Evolutionary conservation across 2,113 vertebrate species (phyloP), one percentile per base, ranked within the genome.

Genomic region (Cyprinodon tularosa): DNA sequence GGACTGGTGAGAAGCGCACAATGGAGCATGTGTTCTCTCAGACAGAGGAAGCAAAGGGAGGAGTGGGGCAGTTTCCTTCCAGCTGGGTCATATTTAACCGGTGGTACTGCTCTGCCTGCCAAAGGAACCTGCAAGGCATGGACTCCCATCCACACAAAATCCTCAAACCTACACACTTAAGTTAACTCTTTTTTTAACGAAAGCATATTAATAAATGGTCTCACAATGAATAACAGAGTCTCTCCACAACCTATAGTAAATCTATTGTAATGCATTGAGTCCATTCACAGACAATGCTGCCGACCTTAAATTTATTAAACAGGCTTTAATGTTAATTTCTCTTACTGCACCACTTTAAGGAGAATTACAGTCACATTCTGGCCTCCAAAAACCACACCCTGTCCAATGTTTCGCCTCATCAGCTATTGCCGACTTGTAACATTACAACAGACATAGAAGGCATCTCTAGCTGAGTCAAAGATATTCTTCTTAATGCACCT

Each of bases 1-100:
- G 63, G 53, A 57, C 72, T n/a, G 66, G 84, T 20, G 62, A 86
- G 77, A 74, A 61, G 80, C 57, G 74, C 80, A 90, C 90, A 92
- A 90, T 81, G 84, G 76, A 77, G 64, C 66, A 50, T 86, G 89
- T 93, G 91, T 92, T 80, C 88, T 90, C 85, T 75, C 50, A 79
- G 68, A 89, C 66, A 81, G 84, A 90, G 74, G 84, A 77, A 71
- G 80, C 76, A 81, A 77, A 71, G 73, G 70, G 64, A 78, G 79
- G 60, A 74, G 84, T 20, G 57, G 68, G 84, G 67, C 11, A 14
- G n/a, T 10, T 79, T 85, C 78, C 86, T 79, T 89, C 85, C 90
- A 90, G 92, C 90, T 92, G 88, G 88, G 85, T 89, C 90, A 91
- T 89, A 85, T 92, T 91, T 89, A 91, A 91, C 86, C 76, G 82